Percentiles rank a stretch among this genome's conserved stretches.
These are phyloP conservation scores for Tenodera sinensis DNA, from an alignment of 2,888 invertebrate species.

Conservation along the genomic window DNA sequence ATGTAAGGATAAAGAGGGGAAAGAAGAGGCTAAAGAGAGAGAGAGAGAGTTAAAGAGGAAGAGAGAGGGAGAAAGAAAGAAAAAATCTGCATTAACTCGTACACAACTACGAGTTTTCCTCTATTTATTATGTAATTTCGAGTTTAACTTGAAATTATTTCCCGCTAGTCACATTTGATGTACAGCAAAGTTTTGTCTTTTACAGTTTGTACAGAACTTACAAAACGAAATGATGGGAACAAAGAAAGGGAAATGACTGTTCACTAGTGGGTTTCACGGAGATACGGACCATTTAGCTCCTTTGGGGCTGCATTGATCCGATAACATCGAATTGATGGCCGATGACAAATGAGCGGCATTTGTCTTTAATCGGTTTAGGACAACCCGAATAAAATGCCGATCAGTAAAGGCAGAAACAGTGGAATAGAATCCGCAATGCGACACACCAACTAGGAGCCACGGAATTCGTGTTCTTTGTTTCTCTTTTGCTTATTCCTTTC, in stretches of 20 bases:
- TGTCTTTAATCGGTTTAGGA: not conserved
- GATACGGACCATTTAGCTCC: not conserved
- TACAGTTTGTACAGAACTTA: too few relatives aligned
- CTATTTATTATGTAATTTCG: too few relatives aligned
- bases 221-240: not conserved
- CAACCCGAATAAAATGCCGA: not conserved
- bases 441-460: not conserved
- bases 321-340: not conserved
- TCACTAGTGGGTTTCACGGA: not conserved
- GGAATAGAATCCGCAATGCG: not conserved
- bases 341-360: not conserved
- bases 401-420: not conserved
- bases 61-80: too few relatives aligned
- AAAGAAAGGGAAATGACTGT: not conserved
- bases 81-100: too few relatives aligned
- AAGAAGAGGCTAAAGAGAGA: too few relatives aligned
- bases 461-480: not conserved
- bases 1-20: too few relatives aligned
- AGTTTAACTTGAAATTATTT: too few relatives aligned
- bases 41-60: too few relatives aligned
- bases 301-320: not conserved
- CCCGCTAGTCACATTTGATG: too few relatives aligned
- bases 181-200: too few relatives aligned
- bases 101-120: too few relatives aligned
- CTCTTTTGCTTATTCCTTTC: too few relatives aligned